Percentiles rank a stretch among this genome's conserved stretches.
These are phyloP conservation scores for Cyprinella venusta DNA, from an alignment of 2,797 vertebrate genomes.

Conservation along the genomic window DNA sequence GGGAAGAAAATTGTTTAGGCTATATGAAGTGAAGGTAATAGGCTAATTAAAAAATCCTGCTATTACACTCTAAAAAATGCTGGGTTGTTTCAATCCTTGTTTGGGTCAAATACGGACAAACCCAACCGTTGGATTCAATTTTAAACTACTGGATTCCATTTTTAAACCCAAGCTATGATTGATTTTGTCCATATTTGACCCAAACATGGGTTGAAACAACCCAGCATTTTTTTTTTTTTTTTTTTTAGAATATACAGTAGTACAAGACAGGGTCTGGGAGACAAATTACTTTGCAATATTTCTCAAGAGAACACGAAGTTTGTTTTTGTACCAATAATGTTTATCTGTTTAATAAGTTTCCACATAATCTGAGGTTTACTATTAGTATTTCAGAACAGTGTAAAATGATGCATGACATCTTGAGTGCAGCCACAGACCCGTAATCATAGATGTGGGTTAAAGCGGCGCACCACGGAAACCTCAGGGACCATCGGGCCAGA, in stretches of 20 bases:
- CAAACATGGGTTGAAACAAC: too few relatives aligned
- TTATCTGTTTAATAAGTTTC: neutral
- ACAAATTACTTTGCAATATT: neutral
- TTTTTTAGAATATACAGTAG: too few relatives aligned
- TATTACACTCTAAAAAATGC: neutral
- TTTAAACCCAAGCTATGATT: too few relatives aligned
- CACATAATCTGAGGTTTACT: slow-evolving; percentile 27
- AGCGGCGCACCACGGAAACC: slow-evolving; percentile 51
- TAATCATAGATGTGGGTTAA: slow-evolving; percentile 37
- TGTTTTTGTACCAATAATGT: slow-evolving; percentile 31
- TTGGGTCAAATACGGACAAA: too few relatives aligned
- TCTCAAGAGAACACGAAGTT: slow-evolving; percentile 1
- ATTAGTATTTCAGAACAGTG: slow-evolving; percentile 26
- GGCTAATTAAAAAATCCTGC: neutral
- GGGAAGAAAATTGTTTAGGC: neutral
- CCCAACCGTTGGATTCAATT: too few relatives aligned
- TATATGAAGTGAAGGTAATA: neutral
- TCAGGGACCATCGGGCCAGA: slow-evolving; percentile 65
- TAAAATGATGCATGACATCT: slow-evolving; percentile 37
- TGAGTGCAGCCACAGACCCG: slow-evolving; percentile 46
- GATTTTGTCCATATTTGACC: too few relatives aligned
- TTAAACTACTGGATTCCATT: too few relatives aligned
- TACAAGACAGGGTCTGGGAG: neutral
- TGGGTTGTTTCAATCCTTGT: too few relatives aligned
- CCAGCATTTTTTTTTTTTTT: too few relatives aligned